Percentiles rank a stretch among this genome's conserved stretches.
Evolutionary conservation across 2,797 vertebrate species (phyloP).

Genomic region (Hoplostethus atlanticus): DNA sequence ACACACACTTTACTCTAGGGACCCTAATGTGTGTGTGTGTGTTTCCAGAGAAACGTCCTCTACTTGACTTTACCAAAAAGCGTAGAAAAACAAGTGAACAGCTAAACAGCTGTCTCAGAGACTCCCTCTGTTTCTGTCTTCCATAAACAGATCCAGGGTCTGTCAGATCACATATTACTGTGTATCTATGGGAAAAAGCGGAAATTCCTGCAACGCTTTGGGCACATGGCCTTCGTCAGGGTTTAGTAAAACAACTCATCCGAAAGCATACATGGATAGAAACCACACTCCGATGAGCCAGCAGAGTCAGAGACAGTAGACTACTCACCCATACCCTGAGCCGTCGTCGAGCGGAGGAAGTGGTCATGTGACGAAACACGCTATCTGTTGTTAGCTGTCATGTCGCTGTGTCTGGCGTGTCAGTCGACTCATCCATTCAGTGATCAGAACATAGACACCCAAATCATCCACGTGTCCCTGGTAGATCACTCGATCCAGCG

Average conservation of each 20-base stretch:
- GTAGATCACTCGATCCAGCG: too few relatives aligned
- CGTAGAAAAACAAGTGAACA: conserved; percentile 47
- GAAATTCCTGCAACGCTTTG: conserved; percentile 24
- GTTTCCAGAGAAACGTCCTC: conserved; percentile 51
- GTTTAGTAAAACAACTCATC: conserved; percentile 19
- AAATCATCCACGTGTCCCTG: too few relatives aligned
- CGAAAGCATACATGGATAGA: not conserved
- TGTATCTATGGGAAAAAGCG: too few relatives aligned
- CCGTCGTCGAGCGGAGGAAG: too few relatives aligned
- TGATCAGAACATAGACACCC: too few relatives aligned
- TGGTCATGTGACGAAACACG: too few relatives aligned
- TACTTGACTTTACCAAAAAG: conserved; percentile 56
- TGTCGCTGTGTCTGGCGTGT: too few relatives aligned
- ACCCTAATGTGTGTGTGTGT: conserved; percentile 26
- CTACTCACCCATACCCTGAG: too few relatives aligned
- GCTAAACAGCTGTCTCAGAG: conserved; percentile 59
- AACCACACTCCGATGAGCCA: not conserved
- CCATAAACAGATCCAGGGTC: conserved; percentile 7
- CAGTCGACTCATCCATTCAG: too few relatives aligned
- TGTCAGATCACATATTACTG: too few relatives aligned
- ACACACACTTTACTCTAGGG: conserved; percentile 42
- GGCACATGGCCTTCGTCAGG: conserved; percentile 15
- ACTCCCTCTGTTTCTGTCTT: conserved; percentile 4
- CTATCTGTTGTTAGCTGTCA: too few relatives aligned
- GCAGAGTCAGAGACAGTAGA: too few relatives aligned